Base-by-base conservation (phyloP, 1,140 invertebrate species). In the Ceratosolen solmsi region DNA sequence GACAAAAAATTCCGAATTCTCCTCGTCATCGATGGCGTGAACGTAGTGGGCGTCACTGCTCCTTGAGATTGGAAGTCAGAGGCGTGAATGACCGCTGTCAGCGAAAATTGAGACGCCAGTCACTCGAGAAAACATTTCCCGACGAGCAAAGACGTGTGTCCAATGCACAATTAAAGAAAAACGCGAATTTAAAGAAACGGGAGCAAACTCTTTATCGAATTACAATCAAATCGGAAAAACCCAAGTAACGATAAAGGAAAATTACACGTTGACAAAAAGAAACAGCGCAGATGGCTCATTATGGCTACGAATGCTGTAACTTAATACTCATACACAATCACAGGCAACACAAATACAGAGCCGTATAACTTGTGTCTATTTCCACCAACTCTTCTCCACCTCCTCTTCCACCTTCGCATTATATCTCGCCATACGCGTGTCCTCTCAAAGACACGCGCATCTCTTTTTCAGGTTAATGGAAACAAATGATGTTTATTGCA, bases 381-480 rank as follows among this genome's bases (percentile, higher is more conserved):
- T 38, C 25, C 41, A 22, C 15, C 60, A 20, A 49, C 71, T 49
- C 82, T 65, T 77, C 84, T 78, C 27, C 15, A 58, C 82, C 71
- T 77, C 84, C 75, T 36, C 15, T n/a, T 83, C 71, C 78, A 78
- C 27, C n/a, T 30, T 25, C 79, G 36, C 65, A 2, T 70, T 46
- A 82, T 74, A 60, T 56, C 77, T 33, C 60, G 38, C 56, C 56
- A 82, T 38, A 33, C 49, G 30, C 75, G 73, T 78, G 58, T 51
- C 75, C 80, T 78, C 73, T 20, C 79, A 54, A 54, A 56, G 46
- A n/a, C 54, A 51, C 25, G 15, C 15, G 30, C 27, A 51, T 74
- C 33, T 65, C 41, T 70, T 49, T 76, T 71, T 80, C 79, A 74
- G 79, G 72, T 80, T 46, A 80, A 72, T 30, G 27, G 1, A 68